phyloP scores from a whole-genome alignment of 2,888 invertebrate species.

The Nemoura dubitans region DNA sequence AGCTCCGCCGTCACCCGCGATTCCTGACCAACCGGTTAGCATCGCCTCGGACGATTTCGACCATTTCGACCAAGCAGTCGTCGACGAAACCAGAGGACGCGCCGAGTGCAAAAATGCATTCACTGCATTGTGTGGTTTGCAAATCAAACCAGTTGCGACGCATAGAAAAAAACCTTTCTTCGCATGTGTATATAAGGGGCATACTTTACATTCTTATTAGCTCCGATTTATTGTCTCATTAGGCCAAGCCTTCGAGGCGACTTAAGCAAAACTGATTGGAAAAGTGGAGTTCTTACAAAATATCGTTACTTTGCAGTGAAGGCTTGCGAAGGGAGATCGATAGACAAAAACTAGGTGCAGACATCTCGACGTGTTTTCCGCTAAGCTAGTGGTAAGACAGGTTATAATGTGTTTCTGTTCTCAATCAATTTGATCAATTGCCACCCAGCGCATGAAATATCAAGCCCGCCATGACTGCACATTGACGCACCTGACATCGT shows the following conservation, averaged over 20 bases:
- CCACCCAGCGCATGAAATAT: background rate
- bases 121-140: background rate
- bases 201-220: background rate
- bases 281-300: background rate
- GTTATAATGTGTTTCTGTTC: background rate
- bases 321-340: background rate
- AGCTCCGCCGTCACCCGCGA: background rate
- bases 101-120: background rate
- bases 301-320: background rate
- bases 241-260: background rate
- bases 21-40: background rate
- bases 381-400: background rate
- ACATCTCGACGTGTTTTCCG: background rate
- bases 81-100: background rate
- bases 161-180: background rate
- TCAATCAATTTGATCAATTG: background rate
- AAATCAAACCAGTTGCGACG: background rate
- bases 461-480: background rate
- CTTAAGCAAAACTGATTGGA: background rate
- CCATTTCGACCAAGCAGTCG: background rate
- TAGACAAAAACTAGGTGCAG: background rate
- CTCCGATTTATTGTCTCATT: slow-evolving; percentile 12
- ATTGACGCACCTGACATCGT: too few species aligned
- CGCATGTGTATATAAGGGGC: background rate
- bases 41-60: background rate